A percentile compares a stretch with the other conserved stretches of the same genome.
These are phyloP conservation scores for Cataglyphis rosenhaueri DNA, from an alignment of 2,888 invertebrate species.

Conservation along the genomic window DNA sequence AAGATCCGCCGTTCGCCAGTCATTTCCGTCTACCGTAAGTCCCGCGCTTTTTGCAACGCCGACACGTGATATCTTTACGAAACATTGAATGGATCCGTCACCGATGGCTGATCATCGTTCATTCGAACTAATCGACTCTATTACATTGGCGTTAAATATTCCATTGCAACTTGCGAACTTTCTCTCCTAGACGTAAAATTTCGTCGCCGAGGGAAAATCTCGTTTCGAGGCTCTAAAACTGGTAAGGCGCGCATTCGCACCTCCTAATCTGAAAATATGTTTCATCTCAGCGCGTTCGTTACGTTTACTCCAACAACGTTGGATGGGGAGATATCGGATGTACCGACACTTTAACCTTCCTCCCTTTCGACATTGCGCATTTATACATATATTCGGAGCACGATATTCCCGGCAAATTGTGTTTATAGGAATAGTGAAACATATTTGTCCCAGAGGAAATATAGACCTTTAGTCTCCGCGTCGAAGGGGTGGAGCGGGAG, in stretches of 20 bases:
- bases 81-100: not conserved
- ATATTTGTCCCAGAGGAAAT: constrained; percentile 85
- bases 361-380: constrained; percentile 27
- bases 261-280: constrained; percentile 31
- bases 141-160: not conserved
- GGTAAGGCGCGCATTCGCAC: not conserved
- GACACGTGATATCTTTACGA: not conserved
- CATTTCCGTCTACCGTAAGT: not conserved
- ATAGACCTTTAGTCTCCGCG: constrained; percentile 83
- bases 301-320: not conserved
- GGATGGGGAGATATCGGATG: not conserved
- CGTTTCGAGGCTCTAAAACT: not conserved
- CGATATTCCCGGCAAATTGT: constrained; percentile 84
- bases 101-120: not conserved
- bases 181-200: not conserved
- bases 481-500: constrained; percentile 47
- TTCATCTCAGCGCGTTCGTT: constrained; percentile 17
- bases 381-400: constrained; percentile 61
- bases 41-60: not conserved
- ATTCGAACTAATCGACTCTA: not conserved
- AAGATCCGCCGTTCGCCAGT: not conserved
- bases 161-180: not conserved
- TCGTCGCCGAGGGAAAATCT: not conserved
- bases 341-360: constrained; percentile 22
- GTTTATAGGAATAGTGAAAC: constrained; percentile 85